Evolutionary conservation across 2,888 invertebrate species (phyloP).

Genomic region (Cremastobaeus sp.): DNA sequence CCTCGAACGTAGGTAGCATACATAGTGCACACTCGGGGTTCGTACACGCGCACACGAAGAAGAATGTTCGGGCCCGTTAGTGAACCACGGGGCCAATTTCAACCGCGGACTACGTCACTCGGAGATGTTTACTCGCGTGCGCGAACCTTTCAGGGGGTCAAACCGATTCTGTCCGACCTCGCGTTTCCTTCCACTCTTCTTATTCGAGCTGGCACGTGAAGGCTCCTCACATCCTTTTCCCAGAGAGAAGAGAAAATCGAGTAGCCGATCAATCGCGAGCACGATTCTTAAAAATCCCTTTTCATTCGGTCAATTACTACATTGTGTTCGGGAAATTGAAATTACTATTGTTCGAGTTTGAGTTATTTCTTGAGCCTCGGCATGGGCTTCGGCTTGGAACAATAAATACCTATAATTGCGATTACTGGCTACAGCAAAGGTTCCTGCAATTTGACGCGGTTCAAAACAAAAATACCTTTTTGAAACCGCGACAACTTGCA

Average conservation of each 20-base stretch:
- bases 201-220: constrained; percentile 61
- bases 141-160: constrained; percentile 70
- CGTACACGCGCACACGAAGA: constrained; percentile 36
- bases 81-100: constrained; percentile 55
- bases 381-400: too few relatives aligned
- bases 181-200: constrained; percentile 68
- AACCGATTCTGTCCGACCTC: constrained; percentile 72
- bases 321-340: constrained; percentile 1
- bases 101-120: constrained; percentile 56
- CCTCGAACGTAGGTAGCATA: constrained; percentile 55
- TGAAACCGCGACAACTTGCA: too few relatives aligned
- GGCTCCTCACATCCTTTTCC: constrained; percentile 61
- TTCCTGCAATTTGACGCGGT: too few relatives aligned
- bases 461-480: too few relatives aligned
- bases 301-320: constrained; percentile 4
- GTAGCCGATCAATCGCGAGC: constrained; percentile 59
- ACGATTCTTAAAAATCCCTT: constrained; percentile 31
- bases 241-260: constrained; percentile 60
- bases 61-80: constrained; percentile 53
- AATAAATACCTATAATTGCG: too few relatives aligned
- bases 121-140: constrained; percentile 72
- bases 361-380: too few relatives aligned
- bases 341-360: constrained; percentile 3
- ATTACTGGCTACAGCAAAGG: too few relatives aligned
- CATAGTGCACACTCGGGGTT: constrained; percentile 44